Evolutionary conservation across 2,888 invertebrate genomes (phyloP).

Genomic region (Athalia rosae): DNA sequence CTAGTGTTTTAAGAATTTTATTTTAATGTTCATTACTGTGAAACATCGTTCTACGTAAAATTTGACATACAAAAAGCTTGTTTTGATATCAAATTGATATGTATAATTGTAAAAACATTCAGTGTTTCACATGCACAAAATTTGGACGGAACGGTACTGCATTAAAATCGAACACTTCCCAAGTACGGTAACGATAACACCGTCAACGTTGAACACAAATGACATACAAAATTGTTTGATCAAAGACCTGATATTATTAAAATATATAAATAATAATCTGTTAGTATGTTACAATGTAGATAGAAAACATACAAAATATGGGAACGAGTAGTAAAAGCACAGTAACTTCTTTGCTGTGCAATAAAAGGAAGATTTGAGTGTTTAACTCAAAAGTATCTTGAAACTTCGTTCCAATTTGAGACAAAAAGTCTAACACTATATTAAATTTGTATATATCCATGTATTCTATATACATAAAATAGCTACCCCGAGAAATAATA

Average conservation of each 20-base stretch:
- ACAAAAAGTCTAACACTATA: conserved; percentile 1
- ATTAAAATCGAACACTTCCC: conserved; percentile 20
- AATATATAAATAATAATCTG: conserved; percentile 19
- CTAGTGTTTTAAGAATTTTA: too few relatives aligned
- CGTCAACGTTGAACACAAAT: neutral
- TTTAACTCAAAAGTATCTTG: neutral
- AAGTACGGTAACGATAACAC: neutral
- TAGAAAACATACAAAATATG: conserved; percentile 29
- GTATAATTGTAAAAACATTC: conserved; percentile 8
- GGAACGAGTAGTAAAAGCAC: neutral
- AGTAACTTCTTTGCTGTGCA: conserved; percentile 5
- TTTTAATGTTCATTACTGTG: too few relatives aligned
- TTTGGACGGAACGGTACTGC: conserved; percentile 42
- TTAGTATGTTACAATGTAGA: conserved; percentile 23
- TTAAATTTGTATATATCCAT: neutral
- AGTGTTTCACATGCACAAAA: neutral
- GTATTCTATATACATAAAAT: conserved; percentile 28
- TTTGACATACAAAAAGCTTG: neutral
- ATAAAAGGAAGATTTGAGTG: neutral
- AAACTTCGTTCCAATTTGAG: neutral
- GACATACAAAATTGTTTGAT: neutral
- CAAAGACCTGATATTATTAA: conserved; percentile 5
- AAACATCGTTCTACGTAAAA: too few relatives aligned
- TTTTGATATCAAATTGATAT: neutral
- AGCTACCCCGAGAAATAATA: conserved; percentile 1